phyloP scores from a whole-genome alignment of 1,140 invertebrate genomes.

The Proales similis region DNA sequence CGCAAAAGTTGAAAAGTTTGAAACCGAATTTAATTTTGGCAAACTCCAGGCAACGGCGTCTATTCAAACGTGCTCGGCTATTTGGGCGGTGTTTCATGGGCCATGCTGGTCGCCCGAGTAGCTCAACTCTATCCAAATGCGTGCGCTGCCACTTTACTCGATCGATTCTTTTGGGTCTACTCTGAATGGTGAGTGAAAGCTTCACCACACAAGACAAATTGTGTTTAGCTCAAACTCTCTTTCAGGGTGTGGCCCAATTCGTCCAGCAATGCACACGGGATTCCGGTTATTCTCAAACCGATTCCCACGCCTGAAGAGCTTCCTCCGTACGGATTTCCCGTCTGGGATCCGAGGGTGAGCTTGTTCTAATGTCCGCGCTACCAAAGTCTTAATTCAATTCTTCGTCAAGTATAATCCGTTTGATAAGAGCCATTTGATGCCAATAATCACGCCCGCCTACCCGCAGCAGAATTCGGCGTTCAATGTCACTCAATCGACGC shows the following conservation, averaged over 20 bases:
- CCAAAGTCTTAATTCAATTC: too few species aligned
- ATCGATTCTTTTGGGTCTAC: slow-evolving; percentile 94
- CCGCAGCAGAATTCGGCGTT: slow-evolving; percentile 99
- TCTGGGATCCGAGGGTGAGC: slow-evolving; percentile 40
- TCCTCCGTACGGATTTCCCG: slow-evolving; percentile 36
- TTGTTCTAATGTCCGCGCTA: too few species aligned
- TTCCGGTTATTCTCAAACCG: slow-evolving; percentile 59
- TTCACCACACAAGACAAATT: slow-evolving; percentile 57
- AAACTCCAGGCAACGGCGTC: slow-evolving; percentile 65
- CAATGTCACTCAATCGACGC: slow-evolving; percentile 87
- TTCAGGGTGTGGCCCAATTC: slow-evolving; percentile 30
- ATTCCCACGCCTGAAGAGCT: slow-evolving; percentile 24
- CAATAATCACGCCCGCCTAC: slow-evolving; percentile 98
- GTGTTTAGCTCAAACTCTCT: not conserved
- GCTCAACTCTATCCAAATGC: slow-evolving; percentile 98
- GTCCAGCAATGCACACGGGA: not conserved
- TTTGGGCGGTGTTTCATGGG: slow-evolving; percentile 97
- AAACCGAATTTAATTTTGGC: not conserved
- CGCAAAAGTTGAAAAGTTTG: not conserved
- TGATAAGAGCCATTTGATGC: slow-evolving; percentile 94
- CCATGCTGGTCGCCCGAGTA: slow-evolving; percentile 92
- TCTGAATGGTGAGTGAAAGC: slow-evolving; percentile 72
- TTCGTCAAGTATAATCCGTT: too few species aligned
- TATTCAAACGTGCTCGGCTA: slow-evolving; percentile 97
- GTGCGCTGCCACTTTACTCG: slow-evolving; percentile 79